A percentile compares a stretch with the other conserved stretches of the same genome.
Evolutionary conservation across 2,888 invertebrate species (phyloP).

Genomic region (Himalopsyche kuldschensis): DNA sequence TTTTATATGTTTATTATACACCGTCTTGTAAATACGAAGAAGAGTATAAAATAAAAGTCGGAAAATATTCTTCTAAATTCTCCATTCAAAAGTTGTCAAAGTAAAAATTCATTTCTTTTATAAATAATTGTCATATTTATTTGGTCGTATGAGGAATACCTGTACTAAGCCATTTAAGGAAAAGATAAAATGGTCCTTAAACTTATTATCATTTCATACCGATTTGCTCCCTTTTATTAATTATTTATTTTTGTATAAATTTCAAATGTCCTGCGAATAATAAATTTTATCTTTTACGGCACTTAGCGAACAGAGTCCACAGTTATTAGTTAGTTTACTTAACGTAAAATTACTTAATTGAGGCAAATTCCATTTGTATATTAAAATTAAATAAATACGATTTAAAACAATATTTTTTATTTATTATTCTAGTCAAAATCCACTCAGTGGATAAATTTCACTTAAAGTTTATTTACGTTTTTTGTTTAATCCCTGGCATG

Average conservation of each 20-base stretch:
- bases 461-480: slow-evolving; percentile 28
- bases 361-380: slow-evolving; percentile 1
- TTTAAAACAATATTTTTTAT: slow-evolving; percentile 1
- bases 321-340: neutral
- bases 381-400: slow-evolving; percentile 1
- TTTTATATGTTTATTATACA: neutral
- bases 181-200: slow-evolving; percentile 1
- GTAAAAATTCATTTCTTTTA: neutral
- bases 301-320: slow-evolving; percentile 1
- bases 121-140: slow-evolving; percentile 1
- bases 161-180: neutral
- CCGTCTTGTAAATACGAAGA: neutral
- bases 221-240: neutral
- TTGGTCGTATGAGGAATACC: neutral
- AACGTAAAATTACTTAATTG: neutral
- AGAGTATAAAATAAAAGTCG: neutral
- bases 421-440: slow-evolving; percentile 13
- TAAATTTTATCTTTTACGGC: neutral
- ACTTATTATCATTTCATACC: neutral
- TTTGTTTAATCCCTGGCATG: slow-evolving; percentile 29
- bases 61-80: neutral
- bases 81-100: neutral
- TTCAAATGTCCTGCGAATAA: neutral
- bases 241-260: slow-evolving; percentile 1
- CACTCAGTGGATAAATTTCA: slow-evolving; percentile 33